Conservation (phyloP, 1,140 invertebrate genomes). For the Platyscapa corneri region DNA sequence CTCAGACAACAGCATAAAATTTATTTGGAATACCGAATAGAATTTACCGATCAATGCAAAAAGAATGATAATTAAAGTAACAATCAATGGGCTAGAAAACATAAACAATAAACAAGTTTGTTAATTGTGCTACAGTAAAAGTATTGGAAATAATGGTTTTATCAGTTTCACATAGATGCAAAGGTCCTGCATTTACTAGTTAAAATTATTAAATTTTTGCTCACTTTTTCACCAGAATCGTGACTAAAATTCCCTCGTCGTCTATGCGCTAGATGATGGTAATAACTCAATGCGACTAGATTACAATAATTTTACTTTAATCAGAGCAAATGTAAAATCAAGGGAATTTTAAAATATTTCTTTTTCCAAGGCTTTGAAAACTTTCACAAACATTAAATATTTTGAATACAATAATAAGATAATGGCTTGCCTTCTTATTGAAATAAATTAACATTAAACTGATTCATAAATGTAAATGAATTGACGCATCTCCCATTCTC, state of each 20-base stretch:
- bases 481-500: background rate
- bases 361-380: background rate
- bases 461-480: constrained; percentile 12
- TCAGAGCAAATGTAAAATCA: background rate
- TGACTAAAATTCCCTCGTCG: background rate
- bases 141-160: background rate
- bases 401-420: constrained; percentile 11
- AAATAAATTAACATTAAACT: constrained; percentile 13
- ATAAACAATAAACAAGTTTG: too few relatives aligned
- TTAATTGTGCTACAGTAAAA: background rate
- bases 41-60: too few relatives aligned
- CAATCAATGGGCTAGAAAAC: too few relatives aligned
- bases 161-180: background rate
- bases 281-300: background rate
- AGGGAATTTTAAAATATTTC: background rate
- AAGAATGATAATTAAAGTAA: too few relatives aligned
- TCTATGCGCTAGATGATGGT: background rate
- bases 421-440: background rate
- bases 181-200: background rate
- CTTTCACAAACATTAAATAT: background rate
- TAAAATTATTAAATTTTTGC: background rate
- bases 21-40: too few relatives aligned
- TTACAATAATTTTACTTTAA: background rate
- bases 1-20: too few relatives aligned
- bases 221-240: background rate